Conservation (phyloP, 1,140 invertebrate species). For the Penaeus vannamei region DNA sequence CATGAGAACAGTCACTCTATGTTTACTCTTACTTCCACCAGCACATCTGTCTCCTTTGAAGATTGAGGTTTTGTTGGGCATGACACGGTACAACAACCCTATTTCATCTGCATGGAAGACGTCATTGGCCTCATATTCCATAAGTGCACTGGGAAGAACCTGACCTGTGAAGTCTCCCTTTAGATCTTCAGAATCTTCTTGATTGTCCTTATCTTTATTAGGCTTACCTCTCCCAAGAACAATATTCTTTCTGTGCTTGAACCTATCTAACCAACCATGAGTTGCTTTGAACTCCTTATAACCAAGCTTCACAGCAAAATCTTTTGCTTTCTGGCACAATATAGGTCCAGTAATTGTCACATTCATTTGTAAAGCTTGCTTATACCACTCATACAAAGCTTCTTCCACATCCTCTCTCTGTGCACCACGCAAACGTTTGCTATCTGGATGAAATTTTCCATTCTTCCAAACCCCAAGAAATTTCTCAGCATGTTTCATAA, state of each 20-base stretch:
- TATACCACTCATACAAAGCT: slow-evolving; percentile 67
- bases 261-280: slow-evolving; percentile 68
- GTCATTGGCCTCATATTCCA: slow-evolving; percentile 65
- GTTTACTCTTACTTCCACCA: slow-evolving; percentile 70
- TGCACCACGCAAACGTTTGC: slow-evolving; percentile 64
- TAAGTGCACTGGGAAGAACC: slow-evolving; percentile 59
- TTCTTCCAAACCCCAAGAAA: slow-evolving; percentile 64
- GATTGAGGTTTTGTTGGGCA: slow-evolving; percentile 55
- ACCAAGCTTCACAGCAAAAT: slow-evolving; percentile 68
- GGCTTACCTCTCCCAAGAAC: slow-evolving; percentile 65
- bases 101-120: slow-evolving; percentile 69
- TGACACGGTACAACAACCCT: slow-evolving; percentile 65
- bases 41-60: slow-evolving; percentile 59
- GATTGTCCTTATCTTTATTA: slow-evolving; percentile 57
- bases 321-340: slow-evolving; percentile 67
- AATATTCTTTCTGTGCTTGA: slow-evolving; percentile 67
- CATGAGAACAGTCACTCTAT: slow-evolving; percentile 70
- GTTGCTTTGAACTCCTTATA: slow-evolving; percentile 68
- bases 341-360: slow-evolving; percentile 67
- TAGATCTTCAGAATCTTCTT: slow-evolving; percentile 56
- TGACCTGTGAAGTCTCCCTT: slow-evolving; percentile 62
- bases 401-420: slow-evolving; percentile 68
- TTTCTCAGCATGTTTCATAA: slow-evolving; percentile 67
- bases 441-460: slow-evolving; percentile 66
- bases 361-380: slow-evolving; percentile 63